Conservation (phyloP, 2,888 invertebrate genomes). For the Apodemia zela region DNA sequence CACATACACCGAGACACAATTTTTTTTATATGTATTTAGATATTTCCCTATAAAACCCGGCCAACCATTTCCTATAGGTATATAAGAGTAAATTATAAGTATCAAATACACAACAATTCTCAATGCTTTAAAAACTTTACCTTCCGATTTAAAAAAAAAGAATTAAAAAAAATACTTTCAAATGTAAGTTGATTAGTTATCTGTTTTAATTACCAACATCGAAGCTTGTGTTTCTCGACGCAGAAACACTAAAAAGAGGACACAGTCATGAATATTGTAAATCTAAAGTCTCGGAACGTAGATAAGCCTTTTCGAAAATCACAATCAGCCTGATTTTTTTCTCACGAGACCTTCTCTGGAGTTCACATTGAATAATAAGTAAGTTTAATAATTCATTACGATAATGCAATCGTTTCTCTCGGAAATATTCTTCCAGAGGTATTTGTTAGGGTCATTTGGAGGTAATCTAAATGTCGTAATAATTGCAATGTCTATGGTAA, state of each 20-base stretch:
- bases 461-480: too few relatives aligned
- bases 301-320: slow-evolving; percentile 6
- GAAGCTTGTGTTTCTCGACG: neutral
- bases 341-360: slow-evolving; percentile 8
- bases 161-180: neutral
- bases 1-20: too few relatives aligned
- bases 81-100: too few relatives aligned
- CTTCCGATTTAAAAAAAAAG: neutral
- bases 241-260: neutral
- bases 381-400: slow-evolving; percentile 13
- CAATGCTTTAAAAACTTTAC: neutral
- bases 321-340: slow-evolving; percentile 7
- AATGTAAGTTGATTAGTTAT: neutral
- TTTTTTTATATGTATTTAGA: too few relatives aligned
- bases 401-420: neutral
- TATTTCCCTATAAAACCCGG: too few relatives aligned
- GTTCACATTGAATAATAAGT: slow-evolving; percentile 13
- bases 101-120: neutral
- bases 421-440: neutral
- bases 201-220: neutral
- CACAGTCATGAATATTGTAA: neutral
- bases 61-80: too few relatives aligned
- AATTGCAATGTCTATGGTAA: too few relatives aligned
- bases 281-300: neutral
- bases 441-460: too few relatives aligned